Base-by-base conservation (phyloP, 2,113 vertebrate species). In the Apodemus speciosus region DNA sequence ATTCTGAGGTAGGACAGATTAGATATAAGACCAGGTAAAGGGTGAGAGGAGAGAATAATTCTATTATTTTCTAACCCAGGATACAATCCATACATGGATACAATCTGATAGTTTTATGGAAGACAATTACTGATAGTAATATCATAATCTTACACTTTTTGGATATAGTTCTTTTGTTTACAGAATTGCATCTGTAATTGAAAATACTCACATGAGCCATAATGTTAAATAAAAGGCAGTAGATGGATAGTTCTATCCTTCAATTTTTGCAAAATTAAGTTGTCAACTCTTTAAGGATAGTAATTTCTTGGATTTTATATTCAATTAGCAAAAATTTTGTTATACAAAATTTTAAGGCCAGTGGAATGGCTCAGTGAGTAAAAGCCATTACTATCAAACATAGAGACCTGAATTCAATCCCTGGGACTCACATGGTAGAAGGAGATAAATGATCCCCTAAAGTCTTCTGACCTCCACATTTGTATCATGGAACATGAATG, bases 11-110 rank as follows among this genome's bases (percentile, higher is more conserved):
- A 30, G 7, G 6, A 27, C 14, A 16, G 14, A n/a, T 18, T 23
- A 23, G 30, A 32, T 43, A 13, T 21, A 1, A 21, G 4, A 25
- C 38, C 1, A 13, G 25, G 9, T 0, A 0, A 43, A 25, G 1
- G 62, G 69, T 20, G 71, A 83, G 30, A 85, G 15, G 51, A 88
- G 35, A 35, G n/a, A 64, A 27, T 20, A 3, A 15, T 68, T 83
- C 84, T 15, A 49, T 35, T 9, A 11, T 30, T 53, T 25, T 18
- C 32, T 10, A 46, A 8, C 35, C 16, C 1, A n/a, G 0, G 25
- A 23, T 27, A 8, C 11, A 35, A 7, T 53, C 23, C 32, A 20
- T 51, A 85, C 87, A 51, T 2, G 25, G 16, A 66, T 27, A 32
- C 0, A 2, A 53, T 51, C 60, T 64, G n/a, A 30, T 89, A 23